Base-by-base conservation (phyloP, 1,140 invertebrate species). In the Orchesella cincta region DNA sequence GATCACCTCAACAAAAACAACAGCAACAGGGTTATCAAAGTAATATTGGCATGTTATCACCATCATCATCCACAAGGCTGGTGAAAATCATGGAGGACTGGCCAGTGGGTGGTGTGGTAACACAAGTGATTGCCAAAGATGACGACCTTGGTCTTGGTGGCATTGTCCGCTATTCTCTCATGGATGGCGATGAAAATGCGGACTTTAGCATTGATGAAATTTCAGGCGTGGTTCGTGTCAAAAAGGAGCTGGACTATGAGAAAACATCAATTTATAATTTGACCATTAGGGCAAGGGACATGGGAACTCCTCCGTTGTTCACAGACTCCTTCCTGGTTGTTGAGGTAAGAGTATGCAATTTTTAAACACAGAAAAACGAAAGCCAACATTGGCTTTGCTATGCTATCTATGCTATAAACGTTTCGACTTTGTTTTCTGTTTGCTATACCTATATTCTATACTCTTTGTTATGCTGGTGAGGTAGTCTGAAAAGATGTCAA, bases 51-150 rank as follows among this genome's bases (percentile, higher is more conserved):
- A 12, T 26, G 12, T 26, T 14, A 8, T 29, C 62, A 67, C 14
- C 1, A 81, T 89, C 90, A 26, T 85, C 93, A 1, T 82, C 88
- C 20, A 90, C 88, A 51, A 95, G 95, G 83, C 83, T 83, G 35
- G 93, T 95, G 1, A 93, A 94, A 84, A 90, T 96, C 0, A 89
- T 94, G 0, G 96, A 98, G 86, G 96, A 98, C 85, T 89, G 97
- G 36, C 96, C 96, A 0, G 86, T 91, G 0, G 95, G 95, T 74
- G 92, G 93, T 39, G 91, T 96, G 0, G 90, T 97, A 0, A 94
- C 93, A 0, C 90, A 93, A 0, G 82, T 89, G 23, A 84, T 85
- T 28, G 96, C 96, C 0, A 91, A 90, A 3, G 96, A 98, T 86
- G 92, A 92, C 0, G 96, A 98, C 86, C 86, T 93, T 35, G 94